Evolutionary conservation across 2,113 vertebrate genomes (phyloP).

Genomic region (Peromyscus polionotus): DNA sequence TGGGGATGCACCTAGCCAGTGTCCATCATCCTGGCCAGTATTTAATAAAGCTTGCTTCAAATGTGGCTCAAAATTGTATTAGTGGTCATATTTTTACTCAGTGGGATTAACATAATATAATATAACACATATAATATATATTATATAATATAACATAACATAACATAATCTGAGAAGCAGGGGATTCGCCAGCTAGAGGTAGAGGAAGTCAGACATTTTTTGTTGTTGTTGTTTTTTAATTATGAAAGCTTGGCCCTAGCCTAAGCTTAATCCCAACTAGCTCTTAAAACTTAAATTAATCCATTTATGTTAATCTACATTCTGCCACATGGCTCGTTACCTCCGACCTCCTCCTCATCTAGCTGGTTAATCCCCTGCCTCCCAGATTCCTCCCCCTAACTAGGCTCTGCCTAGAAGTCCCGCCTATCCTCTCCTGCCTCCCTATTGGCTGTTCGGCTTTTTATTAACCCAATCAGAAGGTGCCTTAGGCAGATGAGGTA

Average conservation of each 20-base stretch:
- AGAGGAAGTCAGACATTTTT: background rate
- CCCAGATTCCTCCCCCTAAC: background rate
- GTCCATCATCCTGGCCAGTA: background rate
- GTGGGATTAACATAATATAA: background rate
- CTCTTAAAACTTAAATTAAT: background rate
- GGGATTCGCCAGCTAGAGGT: background rate
- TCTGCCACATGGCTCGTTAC: background rate
- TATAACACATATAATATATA: too few species aligned
- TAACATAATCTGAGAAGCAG: background rate
- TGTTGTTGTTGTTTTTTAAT: background rate
- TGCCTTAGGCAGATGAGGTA: background rate
- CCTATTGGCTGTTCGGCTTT: background rate
- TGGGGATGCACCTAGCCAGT: background rate
- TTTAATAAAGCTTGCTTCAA: background rate
- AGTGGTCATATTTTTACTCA: background rate
- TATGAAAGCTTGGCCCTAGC: background rate
- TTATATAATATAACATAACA: too few species aligned
- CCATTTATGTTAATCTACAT: background rate
- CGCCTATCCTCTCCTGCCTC: too few species aligned
- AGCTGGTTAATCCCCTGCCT: background rate
- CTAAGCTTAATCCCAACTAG: background rate
- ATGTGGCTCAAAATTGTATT: background rate
- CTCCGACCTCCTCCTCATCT: background rate
- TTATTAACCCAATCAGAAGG: background rate
- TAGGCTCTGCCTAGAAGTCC: background rate